Conservation (phyloP, 2,888 invertebrate genomes). For the Trichogramma dendrolimi region DNA sequence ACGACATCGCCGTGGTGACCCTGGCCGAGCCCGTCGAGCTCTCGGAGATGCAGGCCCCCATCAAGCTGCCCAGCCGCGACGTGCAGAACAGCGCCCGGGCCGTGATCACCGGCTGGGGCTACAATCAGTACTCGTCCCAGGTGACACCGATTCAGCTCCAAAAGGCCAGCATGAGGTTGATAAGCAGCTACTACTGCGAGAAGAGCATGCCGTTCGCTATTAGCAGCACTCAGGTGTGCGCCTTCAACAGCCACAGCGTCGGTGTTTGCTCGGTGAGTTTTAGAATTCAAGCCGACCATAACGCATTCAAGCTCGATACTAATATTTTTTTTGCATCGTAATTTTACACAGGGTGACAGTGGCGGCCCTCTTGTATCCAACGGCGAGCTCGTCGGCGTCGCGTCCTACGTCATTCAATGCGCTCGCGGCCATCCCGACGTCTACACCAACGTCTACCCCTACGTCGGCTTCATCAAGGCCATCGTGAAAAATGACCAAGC, state of each 20-base stretch:
- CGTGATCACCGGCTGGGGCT: conserved; percentile 17
- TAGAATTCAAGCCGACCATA: neutral
- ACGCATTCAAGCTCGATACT: neutral
- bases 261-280: conserved; percentile 20
- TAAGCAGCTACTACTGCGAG: conserved; percentile 6
- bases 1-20: conserved; percentile 2
- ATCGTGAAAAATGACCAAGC: no score
- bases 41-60: conserved; percentile 3
- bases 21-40: neutral
- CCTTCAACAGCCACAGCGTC: conserved; percentile 1
- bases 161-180: conserved; percentile 3
- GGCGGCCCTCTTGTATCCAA: conserved; percentile 19
- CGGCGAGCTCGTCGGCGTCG: conserved; percentile 16
- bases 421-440: conserved; percentile 19
- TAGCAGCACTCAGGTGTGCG: conserved; percentile 13
- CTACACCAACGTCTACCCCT: conserved; percentile 20
- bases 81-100: neutral
- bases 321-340: neutral
- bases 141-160: conserved; percentile 1
- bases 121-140: neutral
- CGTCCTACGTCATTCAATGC: conserved; percentile 19
- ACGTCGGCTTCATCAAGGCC: conserved; percentile 8
- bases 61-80: conserved; percentile 9
- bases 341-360: conserved; percentile 18
- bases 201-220: neutral